A percentile compares a stretch with the other conserved stretches of the same genome.
Conservation (phyloP, 2,113 vertebrate genomes). For the Tauraco erythrolophus region DNA sequence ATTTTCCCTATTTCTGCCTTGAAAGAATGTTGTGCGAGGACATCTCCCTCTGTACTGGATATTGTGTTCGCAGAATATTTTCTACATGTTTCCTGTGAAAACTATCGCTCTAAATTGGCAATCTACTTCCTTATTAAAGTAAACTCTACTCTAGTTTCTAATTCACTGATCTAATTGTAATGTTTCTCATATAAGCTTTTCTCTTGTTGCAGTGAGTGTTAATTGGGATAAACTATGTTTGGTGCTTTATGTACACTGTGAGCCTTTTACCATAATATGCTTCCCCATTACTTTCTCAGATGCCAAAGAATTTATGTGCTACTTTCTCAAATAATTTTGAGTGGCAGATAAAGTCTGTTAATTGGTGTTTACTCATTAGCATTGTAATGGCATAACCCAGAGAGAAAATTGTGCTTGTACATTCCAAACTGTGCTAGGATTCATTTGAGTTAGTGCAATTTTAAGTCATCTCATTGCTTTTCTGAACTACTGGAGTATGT, state of each 20-base stretch:
- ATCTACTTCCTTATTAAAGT: neutral
- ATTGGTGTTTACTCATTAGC: neutral
- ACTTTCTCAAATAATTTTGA: neutral
- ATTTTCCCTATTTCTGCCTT: neutral
- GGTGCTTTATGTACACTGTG: neutral
- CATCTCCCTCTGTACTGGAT: neutral
- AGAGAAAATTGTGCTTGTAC: neutral
- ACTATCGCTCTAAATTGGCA: neutral
- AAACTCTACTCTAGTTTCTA: neutral
- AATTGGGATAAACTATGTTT: neutral
- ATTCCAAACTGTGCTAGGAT: neutral
- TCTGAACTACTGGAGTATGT: neutral
- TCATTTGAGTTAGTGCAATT: neutral
- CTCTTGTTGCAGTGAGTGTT: neutral
- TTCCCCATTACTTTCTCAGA: no score
- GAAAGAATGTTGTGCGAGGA: neutral
- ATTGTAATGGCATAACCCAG: neutral
- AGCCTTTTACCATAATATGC: neutral
- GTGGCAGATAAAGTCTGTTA: neutral
- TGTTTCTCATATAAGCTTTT: neutral
- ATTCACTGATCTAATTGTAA: neutral
- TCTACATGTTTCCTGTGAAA: neutral
- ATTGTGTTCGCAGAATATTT: neutral
- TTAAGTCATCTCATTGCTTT: neutral
- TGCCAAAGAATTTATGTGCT: no score